Evolutionary conservation across 1,140 invertebrate species (phyloP), one percentile per base, ranked within the genome.

Genomic region (Episyrphus balteatus): DNA sequence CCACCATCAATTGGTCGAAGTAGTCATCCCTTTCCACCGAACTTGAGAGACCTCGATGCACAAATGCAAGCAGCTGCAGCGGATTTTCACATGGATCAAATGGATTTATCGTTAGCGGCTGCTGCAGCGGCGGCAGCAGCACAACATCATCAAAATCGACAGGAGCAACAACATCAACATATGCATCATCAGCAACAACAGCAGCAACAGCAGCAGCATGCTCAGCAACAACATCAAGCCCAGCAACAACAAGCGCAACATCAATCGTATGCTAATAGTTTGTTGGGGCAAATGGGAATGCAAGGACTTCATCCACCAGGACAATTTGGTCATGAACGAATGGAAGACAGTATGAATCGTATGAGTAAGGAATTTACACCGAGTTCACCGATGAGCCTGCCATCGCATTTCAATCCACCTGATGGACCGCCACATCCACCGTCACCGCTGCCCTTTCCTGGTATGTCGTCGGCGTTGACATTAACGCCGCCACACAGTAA

Each of bases 401-500:
- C 62, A 21, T 54, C 62, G n/a, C 66, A 66, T 46, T 68, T 60
- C 34, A 58, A 57, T 57, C 55, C 58, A 32, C 57, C 55, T 40
- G 66, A 67, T 47, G 64, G 64, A 40, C 57, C 56, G 46, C 64
- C 60, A 45, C 59, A 73, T 61, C 61, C 73, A 64, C 72, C 75
- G 48, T 78, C 78, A 49, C 77, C 79, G 53, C 70, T 80, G 55
- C 74, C 76, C 41, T 80, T 79, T 55, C 78, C 79, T 40, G 77
- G 77, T 41, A 70, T 86, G 70, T 78, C 83, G 2, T 80, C 85
- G 31, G 81, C 83, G 7, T 67, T 88, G 49, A 78, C 84, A 18
- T 70, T 88, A 51, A 85, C 83, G 38, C 83, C 84, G 54, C 84
- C 84, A 30, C 82, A 75, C 53, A 83, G 81, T 81, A 73, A 84